phyloP scores from a whole-genome alignment of 2,888 invertebrate species.

The Drosophila robusta region DNA sequence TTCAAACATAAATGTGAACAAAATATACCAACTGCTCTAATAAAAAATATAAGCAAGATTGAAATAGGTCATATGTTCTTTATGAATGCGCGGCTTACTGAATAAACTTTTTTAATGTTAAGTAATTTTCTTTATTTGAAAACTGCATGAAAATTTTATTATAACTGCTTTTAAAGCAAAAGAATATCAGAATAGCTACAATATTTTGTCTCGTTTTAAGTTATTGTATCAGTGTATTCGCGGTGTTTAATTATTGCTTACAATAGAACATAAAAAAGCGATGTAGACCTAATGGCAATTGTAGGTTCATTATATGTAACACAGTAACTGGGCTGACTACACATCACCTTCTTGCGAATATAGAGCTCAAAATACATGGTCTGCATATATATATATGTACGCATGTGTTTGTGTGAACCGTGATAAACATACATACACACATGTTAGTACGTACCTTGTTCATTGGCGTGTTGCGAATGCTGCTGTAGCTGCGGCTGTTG shows the following conservation, averaged over 20 bases:
- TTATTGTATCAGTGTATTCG: no score
- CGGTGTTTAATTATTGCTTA: no score
- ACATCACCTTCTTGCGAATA: conserved; percentile 58
- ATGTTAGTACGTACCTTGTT: conserved; percentile 75
- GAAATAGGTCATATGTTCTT: no score
- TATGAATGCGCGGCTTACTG: neutral
- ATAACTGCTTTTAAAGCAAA: no score
- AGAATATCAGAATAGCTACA: neutral
- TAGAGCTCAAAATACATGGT: conserved; percentile 53
- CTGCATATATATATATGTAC: conserved; percentile 5
- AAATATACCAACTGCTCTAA: no score
- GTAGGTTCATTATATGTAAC: neutral
- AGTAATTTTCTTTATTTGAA: neutral
- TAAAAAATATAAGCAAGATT: no score
- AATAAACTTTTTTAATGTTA: neutral
- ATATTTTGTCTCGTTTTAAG: neutral
- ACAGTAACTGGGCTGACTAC: no score
- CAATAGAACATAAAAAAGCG: no score
- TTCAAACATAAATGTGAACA: neutral
- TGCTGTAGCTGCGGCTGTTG: conserved; percentile 44
- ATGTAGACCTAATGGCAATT: no score
- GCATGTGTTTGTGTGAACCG: conserved; percentile 14
- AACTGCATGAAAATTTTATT: no score
- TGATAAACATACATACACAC: conserved; percentile 12
- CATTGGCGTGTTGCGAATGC: conserved; percentile 56